Percentiles rank a stretch among this genome's conserved stretches.
phyloP scores from a whole-genome alignment of 2,797 vertebrate genomes.

The Peromyscus attwateri region DNA sequence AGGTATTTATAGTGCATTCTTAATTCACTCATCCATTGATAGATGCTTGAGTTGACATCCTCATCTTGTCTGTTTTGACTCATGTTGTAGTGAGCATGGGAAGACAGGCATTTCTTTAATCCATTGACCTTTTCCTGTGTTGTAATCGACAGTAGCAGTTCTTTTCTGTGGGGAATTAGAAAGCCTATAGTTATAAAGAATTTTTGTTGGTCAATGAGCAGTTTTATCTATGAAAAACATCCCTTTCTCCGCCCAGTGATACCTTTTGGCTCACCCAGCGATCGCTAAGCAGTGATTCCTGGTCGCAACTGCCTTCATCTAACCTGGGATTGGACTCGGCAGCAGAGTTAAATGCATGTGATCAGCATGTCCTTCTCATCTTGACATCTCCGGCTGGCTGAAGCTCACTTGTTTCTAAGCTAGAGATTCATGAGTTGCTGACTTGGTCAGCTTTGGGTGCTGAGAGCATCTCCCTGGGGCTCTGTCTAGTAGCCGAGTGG shows the following conservation, averaged over 20 bases:
- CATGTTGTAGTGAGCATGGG: not conserved
- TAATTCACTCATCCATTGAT: not conserved
- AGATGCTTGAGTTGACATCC: not conserved
- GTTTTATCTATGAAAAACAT: not conserved
- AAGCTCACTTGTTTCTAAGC: not conserved
- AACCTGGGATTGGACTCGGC: not conserved
- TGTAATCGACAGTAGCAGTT: not conserved
- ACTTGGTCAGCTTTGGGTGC: not conserved
- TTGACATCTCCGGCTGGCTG: not conserved
- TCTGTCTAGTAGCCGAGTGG: not conserved
- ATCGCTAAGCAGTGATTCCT: not conserved
- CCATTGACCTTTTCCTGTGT: not conserved
- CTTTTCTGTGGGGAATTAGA: not conserved
- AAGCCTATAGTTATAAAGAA: not conserved
- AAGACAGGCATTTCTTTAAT: not conserved
- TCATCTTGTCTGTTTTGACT: not conserved
- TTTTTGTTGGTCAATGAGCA: not conserved
- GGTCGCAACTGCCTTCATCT: too few relatives aligned
- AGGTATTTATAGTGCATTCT: not conserved
- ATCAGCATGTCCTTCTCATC: rapidly evolving
- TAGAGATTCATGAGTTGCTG: not conserved
- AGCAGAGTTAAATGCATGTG: not conserved
- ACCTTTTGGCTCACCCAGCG: not conserved
- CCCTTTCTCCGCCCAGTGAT: not conserved
- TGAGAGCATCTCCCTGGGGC: not conserved